Conservation (phyloP, 2,113 vertebrate species). For the Cyanistes caeruleus region DNA sequence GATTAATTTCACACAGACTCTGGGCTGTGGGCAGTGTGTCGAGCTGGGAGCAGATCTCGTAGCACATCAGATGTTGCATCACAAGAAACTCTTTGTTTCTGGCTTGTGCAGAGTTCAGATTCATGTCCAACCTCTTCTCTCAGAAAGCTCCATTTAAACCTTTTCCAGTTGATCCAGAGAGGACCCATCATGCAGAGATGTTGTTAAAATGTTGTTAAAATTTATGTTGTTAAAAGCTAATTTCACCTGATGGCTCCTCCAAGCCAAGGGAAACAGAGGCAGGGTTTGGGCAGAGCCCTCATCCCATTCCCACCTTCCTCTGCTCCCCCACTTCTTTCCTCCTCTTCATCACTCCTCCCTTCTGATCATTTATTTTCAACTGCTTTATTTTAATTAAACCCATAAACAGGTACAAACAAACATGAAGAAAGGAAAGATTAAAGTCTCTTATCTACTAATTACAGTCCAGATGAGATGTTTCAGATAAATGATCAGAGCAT, state of each 20-base stretch:
- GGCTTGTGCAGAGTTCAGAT: conserved; percentile 29
- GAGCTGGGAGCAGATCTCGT: not conserved
- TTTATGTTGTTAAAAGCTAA: not conserved
- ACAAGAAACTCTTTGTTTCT: conserved; percentile 34
- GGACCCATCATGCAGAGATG: not conserved
- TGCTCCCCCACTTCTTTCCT: not conserved
- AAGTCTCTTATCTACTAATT: not conserved
- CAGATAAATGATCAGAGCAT: not conserved
- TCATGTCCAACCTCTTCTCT: conserved; percentile 14
- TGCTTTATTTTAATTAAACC: not conserved
- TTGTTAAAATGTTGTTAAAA: too few relatives aligned
- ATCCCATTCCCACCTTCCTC: not conserved
- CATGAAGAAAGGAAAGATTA: not conserved
- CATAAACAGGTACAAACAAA: not conserved
- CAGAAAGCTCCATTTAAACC: conserved; percentile 44
- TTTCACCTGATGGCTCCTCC: not conserved
- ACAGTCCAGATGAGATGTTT: not conserved
- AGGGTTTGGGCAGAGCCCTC: not conserved
- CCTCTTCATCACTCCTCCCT: not conserved
- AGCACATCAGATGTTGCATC: conserved; percentile 33
- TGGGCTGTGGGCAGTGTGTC: not conserved
- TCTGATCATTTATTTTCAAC: not conserved
- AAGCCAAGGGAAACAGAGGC: not conserved
- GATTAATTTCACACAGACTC: not conserved
- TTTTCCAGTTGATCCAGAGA: conserved; percentile 33